These are phyloP conservation scores for Aphaenogaster ashmeadi DNA, from an alignment of 1,140 invertebrate species.

Conservation along the genomic window DNA sequence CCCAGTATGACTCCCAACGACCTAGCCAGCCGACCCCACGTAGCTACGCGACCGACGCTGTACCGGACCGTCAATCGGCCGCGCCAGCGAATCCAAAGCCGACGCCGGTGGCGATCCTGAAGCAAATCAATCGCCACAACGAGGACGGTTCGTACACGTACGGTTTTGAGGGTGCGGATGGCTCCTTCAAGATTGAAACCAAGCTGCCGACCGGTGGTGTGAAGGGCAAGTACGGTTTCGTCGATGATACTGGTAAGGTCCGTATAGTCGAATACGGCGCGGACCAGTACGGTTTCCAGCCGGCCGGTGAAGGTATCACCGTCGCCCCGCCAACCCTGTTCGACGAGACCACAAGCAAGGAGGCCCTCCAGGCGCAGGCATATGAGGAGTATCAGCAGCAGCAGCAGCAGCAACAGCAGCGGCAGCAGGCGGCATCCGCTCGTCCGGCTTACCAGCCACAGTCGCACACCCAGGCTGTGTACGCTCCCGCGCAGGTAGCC, in stretches of 20 bases:
- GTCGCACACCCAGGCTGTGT: conserved; percentile 83
- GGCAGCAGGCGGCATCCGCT: conserved; percentile 38
- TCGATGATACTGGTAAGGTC: conserved; percentile 93
- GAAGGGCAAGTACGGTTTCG: conserved; percentile 95
- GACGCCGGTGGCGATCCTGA: conserved; percentile 93
- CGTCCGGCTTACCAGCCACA: conserved; percentile 70
- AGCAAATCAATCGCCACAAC: conserved; percentile 95
- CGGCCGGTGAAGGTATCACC: conserved; percentile 94
- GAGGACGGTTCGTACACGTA: conserved; percentile 96
- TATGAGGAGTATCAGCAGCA: conserved; percentile 80
- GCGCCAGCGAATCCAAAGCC: conserved; percentile 86
- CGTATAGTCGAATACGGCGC: conserved; percentile 96
- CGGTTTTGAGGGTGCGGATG: conserved; percentile 94
- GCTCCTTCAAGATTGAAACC: conserved; percentile 95
- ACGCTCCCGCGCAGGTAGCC: conserved; percentile 72
- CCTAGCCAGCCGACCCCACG: conserved; percentile 86
- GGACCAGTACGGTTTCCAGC: conserved; percentile 95
- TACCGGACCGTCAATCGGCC: conserved; percentile 83
- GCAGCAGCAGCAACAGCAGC: conserved; percentile 72
- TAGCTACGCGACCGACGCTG: conserved; percentile 83
- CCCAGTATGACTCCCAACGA: conserved; percentile 88
- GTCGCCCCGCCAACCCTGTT: conserved; percentile 93
- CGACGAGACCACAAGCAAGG: conserved; percentile 90
- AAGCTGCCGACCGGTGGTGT: conserved; percentile 93
- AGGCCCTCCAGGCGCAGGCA: conserved; percentile 84